Evolutionary conservation across 1,140 invertebrate genomes (phyloP).

Genomic region (Plectrocnemia conspersa): DNA sequence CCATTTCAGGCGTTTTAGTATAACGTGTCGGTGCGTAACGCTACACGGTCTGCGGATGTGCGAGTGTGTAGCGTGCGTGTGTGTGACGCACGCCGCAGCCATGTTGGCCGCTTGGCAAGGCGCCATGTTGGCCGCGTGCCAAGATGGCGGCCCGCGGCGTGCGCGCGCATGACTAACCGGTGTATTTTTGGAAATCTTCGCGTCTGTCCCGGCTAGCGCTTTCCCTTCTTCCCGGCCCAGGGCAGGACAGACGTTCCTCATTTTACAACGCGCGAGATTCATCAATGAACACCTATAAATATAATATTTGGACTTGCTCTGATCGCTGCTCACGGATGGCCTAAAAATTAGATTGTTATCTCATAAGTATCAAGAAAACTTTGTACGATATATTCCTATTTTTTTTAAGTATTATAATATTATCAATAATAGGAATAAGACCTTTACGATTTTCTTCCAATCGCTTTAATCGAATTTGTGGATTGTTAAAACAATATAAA

Average conservation of each 20-base stretch:
- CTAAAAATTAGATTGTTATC: no score
- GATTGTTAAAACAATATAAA: no score
- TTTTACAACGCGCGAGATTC: slow-evolving; percentile 1
- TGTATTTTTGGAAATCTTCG: slow-evolving; percentile 9
- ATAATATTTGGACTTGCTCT: no score
- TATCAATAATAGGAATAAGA: no score
- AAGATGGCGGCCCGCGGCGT: slow-evolving; percentile 17
- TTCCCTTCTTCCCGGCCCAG: neutral
- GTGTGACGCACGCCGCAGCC: slow-evolving; percentile 18
- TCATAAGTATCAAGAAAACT: no score
- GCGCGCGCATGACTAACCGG: slow-evolving; percentile 18
- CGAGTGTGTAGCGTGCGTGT: slow-evolving; percentile 2
- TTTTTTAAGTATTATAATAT: no score
- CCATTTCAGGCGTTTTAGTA: no score
- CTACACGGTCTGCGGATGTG: neutral
- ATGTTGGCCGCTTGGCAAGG: slow-evolving; percentile 9
- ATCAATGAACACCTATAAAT: slow-evolving; percentile 5
- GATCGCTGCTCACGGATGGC: no score
- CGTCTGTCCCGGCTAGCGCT: slow-evolving; percentile 2
- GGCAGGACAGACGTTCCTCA: neutral
- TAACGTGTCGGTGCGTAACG: neutral
- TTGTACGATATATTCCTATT: no score
- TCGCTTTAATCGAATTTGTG: no score
- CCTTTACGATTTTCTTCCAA: no score
- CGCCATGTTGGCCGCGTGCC: slow-evolving; percentile 18